Evolutionary conservation across 2,797 vertebrate species (phyloP).

Genomic region (Rhincodon typus): DNA sequence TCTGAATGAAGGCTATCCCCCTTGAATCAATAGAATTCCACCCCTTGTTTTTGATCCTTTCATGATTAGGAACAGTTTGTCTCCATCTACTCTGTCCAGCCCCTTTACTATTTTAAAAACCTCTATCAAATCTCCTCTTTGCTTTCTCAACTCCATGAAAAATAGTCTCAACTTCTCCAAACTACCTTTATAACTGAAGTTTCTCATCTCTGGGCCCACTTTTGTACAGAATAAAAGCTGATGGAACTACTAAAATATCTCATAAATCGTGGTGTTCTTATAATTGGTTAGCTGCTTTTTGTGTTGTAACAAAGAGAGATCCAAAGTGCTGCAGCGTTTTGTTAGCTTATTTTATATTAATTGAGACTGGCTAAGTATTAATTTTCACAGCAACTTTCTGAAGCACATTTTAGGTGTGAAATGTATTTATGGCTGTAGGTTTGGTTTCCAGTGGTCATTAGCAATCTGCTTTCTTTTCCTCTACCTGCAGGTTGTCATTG

Average conservation of each 20-base stretch:
- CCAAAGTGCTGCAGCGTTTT: not conserved
- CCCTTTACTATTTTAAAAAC: too few relatives aligned
- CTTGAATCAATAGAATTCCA: too few relatives aligned
- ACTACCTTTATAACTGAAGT: too few relatives aligned
- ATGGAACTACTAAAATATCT: not conserved
- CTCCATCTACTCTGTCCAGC: too few relatives aligned
- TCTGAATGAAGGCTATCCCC: too few relatives aligned
- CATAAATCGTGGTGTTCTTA: not conserved
- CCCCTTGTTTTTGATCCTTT: too few relatives aligned
- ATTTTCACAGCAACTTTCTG: not conserved
- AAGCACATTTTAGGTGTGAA: not conserved
- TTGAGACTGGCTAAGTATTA: not conserved
- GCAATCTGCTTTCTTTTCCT: constrained; percentile 28
- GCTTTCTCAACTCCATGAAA: too few relatives aligned
- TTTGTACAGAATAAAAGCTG: too few relatives aligned
- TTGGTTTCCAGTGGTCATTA: not conserved
- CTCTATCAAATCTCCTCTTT: too few relatives aligned
- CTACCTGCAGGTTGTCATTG: constrained; percentile 61
- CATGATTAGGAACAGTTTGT: too few relatives aligned
- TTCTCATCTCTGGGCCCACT: too few relatives aligned
- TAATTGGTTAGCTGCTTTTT: not conserved
- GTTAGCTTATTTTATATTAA: not conserved
- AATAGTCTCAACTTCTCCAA: too few relatives aligned
- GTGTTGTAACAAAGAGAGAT: not conserved
- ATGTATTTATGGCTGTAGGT: not conserved